A percentile compares a stretch with the other conserved stretches of the same genome.
Conservation (phyloP, 2,113 vertebrate species). For the Thomomys bottae region DNA sequence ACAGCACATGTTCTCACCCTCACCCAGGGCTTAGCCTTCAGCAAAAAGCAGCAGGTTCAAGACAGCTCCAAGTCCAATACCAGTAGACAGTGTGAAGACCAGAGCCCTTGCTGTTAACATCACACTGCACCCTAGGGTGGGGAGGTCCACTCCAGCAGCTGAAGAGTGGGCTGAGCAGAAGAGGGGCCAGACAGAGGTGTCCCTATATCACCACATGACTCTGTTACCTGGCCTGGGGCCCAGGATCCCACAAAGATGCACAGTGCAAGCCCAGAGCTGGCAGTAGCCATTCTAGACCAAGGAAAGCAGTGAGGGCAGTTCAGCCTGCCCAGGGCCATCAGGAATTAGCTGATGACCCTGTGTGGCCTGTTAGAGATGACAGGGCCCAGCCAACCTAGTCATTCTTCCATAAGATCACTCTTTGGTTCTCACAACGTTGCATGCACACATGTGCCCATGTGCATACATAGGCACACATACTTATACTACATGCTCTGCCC, state of each 20-base stretch:
- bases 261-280: not conserved
- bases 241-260: not conserved
- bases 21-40: not conserved
- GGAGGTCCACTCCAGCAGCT: not conserved
- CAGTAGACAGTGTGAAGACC: not conserved
- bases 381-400: not conserved
- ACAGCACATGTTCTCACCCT: not conserved
- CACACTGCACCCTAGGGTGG: not conserved
- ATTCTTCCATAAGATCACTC: not conserved
- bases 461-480: not conserved
- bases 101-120: not conserved
- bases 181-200: not conserved
- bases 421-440: not conserved
- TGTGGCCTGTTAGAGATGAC: not conserved
- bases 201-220: not conserved
- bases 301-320: not conserved
- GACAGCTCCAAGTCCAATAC: rapidly evolving
- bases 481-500: not conserved
- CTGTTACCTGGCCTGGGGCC: not conserved
- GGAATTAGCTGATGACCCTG: not conserved
- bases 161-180: not conserved
- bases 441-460: not conserved
- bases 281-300: not conserved
- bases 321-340: not conserved
- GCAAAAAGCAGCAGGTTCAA: not conserved